Base-by-base conservation (phyloP, 2,888 invertebrate genomes). In the Ectemnius cavifrons region DNA sequence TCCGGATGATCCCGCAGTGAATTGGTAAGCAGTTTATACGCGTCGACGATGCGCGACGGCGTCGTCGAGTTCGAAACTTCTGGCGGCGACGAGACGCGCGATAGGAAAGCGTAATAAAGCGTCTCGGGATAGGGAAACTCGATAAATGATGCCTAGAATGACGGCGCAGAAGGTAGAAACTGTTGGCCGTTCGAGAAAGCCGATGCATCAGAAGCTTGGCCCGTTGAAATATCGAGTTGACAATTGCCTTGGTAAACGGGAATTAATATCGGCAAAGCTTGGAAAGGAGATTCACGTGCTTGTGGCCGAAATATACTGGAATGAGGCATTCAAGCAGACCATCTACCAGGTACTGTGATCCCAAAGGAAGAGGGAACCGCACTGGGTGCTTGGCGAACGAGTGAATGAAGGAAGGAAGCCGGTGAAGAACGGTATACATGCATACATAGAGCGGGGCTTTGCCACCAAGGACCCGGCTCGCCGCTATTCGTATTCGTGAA, bases 291-390 rank as follows among this genome's bases (percentile, higher is more conserved):
- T 64, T 46, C 63, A 57, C 49, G 61, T 16, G 37, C 64, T 73
- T 64, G 65, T 75, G 80, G 78, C 71, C 73, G 65, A 79, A 79
- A 78, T 84, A 79, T 77, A 79, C 82, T 82, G 79, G 83, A 81
- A 80, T 82, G 79, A 81, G 69, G 79, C 71, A 78, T 83, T 77
- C 82, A 77, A 77, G 77, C 77, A 80, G 71, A 82, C 69, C 73
- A 60, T 20, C 64, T 45, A 75, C 70, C 75, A 77, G 37, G 37
- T 37, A 37, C 37, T 37, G 11, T 37, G 37, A 37, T 37, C 8
- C 37, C 37, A 37, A 37, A 37, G 37, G 37, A 37, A 37, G 37
- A 37, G 37, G 37, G 37, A 37, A 37, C 37, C 37, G 37, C 37
- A 37, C 8, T 37, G 11, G 37, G 11, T 37, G 37, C 37, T 37